Evolutionary conservation across 2,888 invertebrate species (phyloP).

Genomic region (Acrobasis consociella): DNA sequence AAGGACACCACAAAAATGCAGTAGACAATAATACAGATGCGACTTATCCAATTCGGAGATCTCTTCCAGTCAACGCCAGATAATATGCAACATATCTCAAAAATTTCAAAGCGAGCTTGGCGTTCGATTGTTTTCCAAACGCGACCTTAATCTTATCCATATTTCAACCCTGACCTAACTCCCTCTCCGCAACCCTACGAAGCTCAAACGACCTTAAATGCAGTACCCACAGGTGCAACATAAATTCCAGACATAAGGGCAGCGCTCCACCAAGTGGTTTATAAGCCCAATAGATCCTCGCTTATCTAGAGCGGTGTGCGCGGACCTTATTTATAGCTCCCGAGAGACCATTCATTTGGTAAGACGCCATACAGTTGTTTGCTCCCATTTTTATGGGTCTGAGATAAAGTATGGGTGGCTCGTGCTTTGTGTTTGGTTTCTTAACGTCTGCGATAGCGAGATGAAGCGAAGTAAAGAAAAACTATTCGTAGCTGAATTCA

Average conservation of each 20-base stretch:
- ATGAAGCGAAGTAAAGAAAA: no score
- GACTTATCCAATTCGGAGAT: no score
- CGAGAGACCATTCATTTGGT: conserved; percentile 66
- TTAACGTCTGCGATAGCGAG: not conserved
- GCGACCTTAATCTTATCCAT: not conserved
- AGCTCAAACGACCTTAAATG: not conserved
- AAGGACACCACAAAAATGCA: no score
- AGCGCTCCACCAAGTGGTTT: conserved; percentile 63
- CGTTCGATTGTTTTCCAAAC: no score
- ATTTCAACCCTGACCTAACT: conserved; percentile 1
- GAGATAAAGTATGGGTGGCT: conserved; percentile 24
- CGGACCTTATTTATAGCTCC: conserved; percentile 63
- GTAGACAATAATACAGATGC: no score
- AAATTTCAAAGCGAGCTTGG: no score
- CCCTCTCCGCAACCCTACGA: not conserved
- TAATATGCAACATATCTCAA: no score
- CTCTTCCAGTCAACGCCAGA: no score
- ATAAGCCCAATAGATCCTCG: conserved; percentile 73
- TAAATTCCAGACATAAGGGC: conserved; percentile 60
- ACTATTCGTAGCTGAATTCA: no score
- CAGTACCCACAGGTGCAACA: conserved; percentile 58
- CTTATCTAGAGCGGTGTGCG: conserved; percentile 67
- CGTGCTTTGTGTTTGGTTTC: conserved; percentile 13
- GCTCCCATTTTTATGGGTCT: conserved; percentile 53
- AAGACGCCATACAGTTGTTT: conserved; percentile 56